Evolutionary conservation across 2,888 invertebrate species (phyloP), one percentile per base, ranked within the genome.

Genomic region (Ypsolopha scabrella): DNA sequence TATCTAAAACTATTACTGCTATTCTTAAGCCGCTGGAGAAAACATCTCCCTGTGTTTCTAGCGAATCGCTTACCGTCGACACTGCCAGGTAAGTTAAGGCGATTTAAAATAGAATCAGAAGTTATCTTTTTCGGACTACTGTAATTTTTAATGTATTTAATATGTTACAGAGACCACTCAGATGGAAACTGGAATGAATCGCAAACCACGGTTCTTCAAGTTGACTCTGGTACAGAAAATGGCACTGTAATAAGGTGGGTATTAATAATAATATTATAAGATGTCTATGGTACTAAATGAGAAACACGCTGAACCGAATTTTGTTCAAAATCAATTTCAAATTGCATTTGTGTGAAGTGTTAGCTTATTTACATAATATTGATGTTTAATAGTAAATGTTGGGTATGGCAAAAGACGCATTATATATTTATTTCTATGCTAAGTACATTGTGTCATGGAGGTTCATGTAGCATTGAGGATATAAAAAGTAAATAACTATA

Each of bases 151-250:
- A 39, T 46, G 46, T 46, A 14, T 50, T 35, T 44, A 11, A 24
- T 4, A 3, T 24, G 24, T 52, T 73, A 53, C 63, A 83, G 93
- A 65, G 95, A 95, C 72, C 94, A 94, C 73, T 94, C 94, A 47
- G 95, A 95, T 69, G 93, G 94, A 49, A 91, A 94, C 65, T 95
- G 95, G 94, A 95, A 95, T 77, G 95, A 95, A 80, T 95, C 95
- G 9, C 95, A 95, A 80, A 92, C 93, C 7, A 95, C 94, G 0
- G 93, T 95, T 11, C 85, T 94, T 38, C 93, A 92, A 77, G 90
- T 90, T 1, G 94, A 93, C 67, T 90, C 91, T 11, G 90, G 90
- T 43, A 90, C 90, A 11, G 90, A 90, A 62, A 90, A 90, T 70
- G 90, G 90, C 41, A 89, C 90, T 1, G 88, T 88, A 0, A 75